phyloP scores from a whole-genome alignment of 2,888 invertebrate species.

The Andrena praecox region DNA sequence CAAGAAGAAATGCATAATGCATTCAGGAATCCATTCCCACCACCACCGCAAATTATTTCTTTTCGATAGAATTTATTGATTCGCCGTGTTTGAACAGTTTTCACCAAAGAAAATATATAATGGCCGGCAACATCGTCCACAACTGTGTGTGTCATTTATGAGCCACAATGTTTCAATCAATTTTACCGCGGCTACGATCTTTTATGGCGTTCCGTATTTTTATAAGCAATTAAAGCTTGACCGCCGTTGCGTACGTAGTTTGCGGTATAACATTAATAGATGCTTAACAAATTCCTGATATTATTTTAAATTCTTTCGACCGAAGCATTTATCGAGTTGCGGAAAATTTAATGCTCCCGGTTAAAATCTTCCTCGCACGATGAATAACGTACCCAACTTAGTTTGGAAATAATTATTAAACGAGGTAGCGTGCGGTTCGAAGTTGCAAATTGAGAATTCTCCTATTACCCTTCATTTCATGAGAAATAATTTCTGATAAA shows the following conservation, averaged over 20 bases:
- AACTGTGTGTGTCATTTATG: conserved; percentile 39
- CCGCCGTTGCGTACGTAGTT: background rate
- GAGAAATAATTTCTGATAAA: background rate
- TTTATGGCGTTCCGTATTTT: conserved; percentile 12
- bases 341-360: background rate
- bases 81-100: conserved; percentile 37
- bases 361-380: background rate
- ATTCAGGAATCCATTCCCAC: background rate
- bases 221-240: background rate
- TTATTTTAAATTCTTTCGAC: background rate
- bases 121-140: conserved; percentile 10
- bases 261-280: background rate
- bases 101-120: conserved; percentile 35
- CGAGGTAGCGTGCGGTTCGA: background rate
- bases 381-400: background rate
- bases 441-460: background rate
- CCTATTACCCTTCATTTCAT: background rate
- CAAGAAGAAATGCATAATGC: background rate
- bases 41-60: conserved; percentile 1
- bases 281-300: background rate
- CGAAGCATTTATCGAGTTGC: conserved; percentile 19
- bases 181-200: conserved; percentile 35
- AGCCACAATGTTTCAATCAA: conserved; percentile 41
- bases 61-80: conserved; percentile 29
- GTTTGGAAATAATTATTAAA: background rate